Evolutionary conservation across 2,797 vertebrate species (phyloP).

Genomic region (Orestias chungarensis): DNA sequence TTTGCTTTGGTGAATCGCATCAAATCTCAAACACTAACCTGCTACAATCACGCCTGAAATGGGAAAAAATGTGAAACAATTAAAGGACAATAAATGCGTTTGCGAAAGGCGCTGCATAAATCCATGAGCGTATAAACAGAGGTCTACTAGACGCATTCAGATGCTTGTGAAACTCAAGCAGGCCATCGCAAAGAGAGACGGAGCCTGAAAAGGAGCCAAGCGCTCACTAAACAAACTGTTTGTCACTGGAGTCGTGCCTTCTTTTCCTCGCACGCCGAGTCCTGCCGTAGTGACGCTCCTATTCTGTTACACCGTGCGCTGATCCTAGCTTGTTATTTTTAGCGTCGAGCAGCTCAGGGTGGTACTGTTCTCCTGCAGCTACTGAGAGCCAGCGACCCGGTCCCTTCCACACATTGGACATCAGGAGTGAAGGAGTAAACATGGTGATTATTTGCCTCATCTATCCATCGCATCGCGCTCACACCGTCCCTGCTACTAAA

Average conservation of each 20-base stretch:
- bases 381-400: conserved; percentile 47
- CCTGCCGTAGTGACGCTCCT: conserved; percentile 3
- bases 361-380: conserved; percentile 33
- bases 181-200: not conserved
- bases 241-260: not conserved
- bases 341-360: conserved; percentile 27
- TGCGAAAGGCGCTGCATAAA: conserved; percentile 1
- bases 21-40: not conserved
- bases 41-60: not conserved
- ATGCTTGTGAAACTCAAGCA: not conserved
- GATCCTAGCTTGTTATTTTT: conserved; percentile 60
- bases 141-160: not conserved
- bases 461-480: conserved; percentile 38
- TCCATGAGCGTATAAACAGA: conserved; percentile 5
- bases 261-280: not conserved
- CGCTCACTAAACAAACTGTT: conserved; percentile 1
- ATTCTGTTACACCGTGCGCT: not conserved
- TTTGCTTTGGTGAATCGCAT: not conserved
- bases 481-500: too few species aligned
- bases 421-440: conserved; percentile 67
- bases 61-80: not conserved
- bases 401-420: conserved; percentile 62
- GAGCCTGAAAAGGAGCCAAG: not conserved
- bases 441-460: conserved; percentile 71
- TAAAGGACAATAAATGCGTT: not conserved